Conservation (phyloP, 2,113 vertebrate species). For the Prionailurus bengalensis region DNA sequence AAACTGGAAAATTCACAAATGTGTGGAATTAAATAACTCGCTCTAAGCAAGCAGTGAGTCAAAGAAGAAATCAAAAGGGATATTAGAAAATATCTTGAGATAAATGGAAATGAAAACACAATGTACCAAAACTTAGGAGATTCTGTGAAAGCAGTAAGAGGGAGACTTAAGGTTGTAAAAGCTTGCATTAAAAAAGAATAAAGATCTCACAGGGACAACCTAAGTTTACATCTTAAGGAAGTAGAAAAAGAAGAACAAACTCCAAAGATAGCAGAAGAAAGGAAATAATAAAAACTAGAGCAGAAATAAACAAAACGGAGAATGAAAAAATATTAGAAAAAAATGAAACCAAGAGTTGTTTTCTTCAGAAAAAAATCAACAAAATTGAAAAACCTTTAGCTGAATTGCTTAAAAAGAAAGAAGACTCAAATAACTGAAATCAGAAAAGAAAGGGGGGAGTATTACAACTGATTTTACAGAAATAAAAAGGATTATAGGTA, state of each 20-base stretch:
- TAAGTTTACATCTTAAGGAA: not conserved
- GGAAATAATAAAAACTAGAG: not conserved
- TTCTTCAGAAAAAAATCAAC: not conserved
- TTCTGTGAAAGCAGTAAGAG: not conserved
- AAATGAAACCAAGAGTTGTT: not conserved
- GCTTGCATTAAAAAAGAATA: not conserved
- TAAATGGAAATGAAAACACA: not conserved
- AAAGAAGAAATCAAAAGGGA: not conserved
- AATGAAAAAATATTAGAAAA: not conserved
- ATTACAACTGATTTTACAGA: not conserved
- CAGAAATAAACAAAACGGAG: not conserved
- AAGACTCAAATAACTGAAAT: not conserved
- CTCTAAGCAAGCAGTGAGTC: not conserved
- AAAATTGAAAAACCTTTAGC: not conserved
- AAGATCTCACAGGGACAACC: not conserved
- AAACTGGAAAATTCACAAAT: not conserved
- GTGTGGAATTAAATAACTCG: not conserved
- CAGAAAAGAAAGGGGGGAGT: not conserved
- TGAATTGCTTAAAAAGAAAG: not conserved
- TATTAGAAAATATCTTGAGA: constrained; percentile 21
- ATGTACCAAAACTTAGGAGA: not conserved
- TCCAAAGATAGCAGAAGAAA: not conserved
- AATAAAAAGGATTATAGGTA: not conserved
- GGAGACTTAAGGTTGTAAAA: not conserved
- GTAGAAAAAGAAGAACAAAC: not conserved